phyloP scores from a whole-genome alignment of 2,888 invertebrate genomes.

The Helleia helle region DNA sequence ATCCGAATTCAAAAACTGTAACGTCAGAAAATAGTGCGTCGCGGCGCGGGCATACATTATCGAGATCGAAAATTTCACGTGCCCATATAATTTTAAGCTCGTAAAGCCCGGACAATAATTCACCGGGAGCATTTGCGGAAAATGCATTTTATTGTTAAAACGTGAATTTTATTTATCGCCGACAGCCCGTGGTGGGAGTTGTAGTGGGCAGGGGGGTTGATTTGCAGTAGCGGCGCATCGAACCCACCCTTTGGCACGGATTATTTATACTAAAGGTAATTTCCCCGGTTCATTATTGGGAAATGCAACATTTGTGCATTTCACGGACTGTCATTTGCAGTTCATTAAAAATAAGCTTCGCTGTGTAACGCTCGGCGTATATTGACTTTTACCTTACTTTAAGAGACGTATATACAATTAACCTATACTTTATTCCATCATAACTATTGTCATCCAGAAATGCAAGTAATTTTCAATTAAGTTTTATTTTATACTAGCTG shows the following conservation, averaged over 20 bases:
- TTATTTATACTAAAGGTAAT: slow-evolving; percentile 73
- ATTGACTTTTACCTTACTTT: slow-evolving; percentile 15
- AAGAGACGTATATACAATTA: no score
- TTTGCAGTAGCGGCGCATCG: slow-evolving; percentile 68
- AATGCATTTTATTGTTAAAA: slow-evolving; percentile 75
- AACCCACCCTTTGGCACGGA: slow-evolving; percentile 67
- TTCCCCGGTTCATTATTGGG: slow-evolving; percentile 69
- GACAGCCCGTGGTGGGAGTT: slow-evolving; percentile 54
- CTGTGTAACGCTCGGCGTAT: slow-evolving; percentile 17
- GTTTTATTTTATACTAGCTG: no score
- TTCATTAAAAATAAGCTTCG: slow-evolving; percentile 51
- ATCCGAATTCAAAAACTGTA: slow-evolving; percentile 27
- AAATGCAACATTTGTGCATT: slow-evolving; percentile 67
- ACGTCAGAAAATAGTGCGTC: slow-evolving; percentile 52
- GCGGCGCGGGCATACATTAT: slow-evolving; percentile 52
- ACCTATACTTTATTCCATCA: no score
- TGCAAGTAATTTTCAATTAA: no score
- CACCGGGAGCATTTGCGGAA: slow-evolving; percentile 72
- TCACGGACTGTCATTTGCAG: slow-evolving; percentile 61
- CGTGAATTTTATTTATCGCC: slow-evolving; percentile 74
- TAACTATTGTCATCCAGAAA: no score
- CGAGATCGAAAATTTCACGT: slow-evolving; percentile 72
- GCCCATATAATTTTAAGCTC: slow-evolving; percentile 73
- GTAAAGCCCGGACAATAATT: slow-evolving; percentile 70
- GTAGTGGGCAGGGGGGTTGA: slow-evolving; percentile 45